Percentiles rank a stretch among this genome's conserved stretches.
These are phyloP conservation scores for Cyclophora albipunctata DNA, from an alignment of 2,888 invertebrate genomes.

Conservation along the genomic window DNA sequence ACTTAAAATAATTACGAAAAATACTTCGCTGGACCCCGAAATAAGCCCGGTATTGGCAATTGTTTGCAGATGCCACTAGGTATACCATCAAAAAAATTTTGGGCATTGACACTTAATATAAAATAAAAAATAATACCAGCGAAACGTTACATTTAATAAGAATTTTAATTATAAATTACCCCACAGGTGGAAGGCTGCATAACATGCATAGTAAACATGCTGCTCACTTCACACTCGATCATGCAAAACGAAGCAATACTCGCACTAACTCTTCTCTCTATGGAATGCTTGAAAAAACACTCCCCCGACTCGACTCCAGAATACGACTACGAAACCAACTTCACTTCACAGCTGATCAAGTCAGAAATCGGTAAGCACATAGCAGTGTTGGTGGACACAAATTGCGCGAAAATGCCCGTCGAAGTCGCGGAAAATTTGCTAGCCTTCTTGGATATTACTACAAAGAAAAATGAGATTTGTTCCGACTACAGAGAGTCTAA, in stretches of 20 bases:
- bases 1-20: too few relatives aligned
- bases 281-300: conserved; percentile 38
- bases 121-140: too few relatives aligned
- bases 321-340: conserved; percentile 34
- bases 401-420: conserved; percentile 60
- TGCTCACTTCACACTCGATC: conserved; percentile 86
- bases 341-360: conserved; percentile 53
- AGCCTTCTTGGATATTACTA: conserved; percentile 61
- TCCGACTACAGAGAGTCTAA: conserved; percentile 50
- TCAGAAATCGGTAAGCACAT: conserved; percentile 72
- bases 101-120: too few relatives aligned
- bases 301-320: conserved; percentile 22
- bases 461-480: conserved; percentile 47
- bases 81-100: too few relatives aligned
- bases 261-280: conserved; percentile 79
- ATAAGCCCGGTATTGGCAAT: too few relatives aligned
- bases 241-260: conserved; percentile 91
- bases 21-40: too few relatives aligned
- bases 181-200: conserved; percentile 79
- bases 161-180: too few relatives aligned
- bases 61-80: too few relatives aligned
- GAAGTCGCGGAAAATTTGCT: conserved; percentile 70
- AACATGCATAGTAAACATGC: conserved; percentile 86
- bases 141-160: too few relatives aligned
- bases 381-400: conserved; percentile 62